A percentile compares a stretch with the other conserved stretches of the same genome.
Evolutionary conservation across 2,797 vertebrate species (phyloP).

Genomic region (Syngnathus rostellatus): DNA sequence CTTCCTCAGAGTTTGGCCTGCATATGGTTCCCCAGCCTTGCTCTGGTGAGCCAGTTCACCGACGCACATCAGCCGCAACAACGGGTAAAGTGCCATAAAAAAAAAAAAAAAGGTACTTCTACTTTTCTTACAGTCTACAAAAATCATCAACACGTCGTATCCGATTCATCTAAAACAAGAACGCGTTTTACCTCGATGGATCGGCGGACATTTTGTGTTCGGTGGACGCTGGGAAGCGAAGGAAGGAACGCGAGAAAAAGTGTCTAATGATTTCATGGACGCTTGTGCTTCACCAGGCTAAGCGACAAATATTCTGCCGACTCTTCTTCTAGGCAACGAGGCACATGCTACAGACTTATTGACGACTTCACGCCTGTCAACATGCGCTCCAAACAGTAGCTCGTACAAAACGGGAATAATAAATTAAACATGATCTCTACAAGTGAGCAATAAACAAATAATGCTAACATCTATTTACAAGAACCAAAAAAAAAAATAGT

Average conservation of each 20-base stretch:
- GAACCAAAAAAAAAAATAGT: slow-evolving; percentile 36
- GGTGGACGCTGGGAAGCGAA: not conserved
- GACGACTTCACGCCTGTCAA: slow-evolving; percentile 20
- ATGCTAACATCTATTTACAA: slow-evolving; percentile 70
- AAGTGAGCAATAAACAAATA: slow-evolving; percentile 64
- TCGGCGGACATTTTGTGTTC: not conserved
- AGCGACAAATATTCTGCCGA: not conserved
- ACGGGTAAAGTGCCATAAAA: slow-evolving; percentile 65
- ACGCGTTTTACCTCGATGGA: not conserved
- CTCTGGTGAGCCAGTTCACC: not conserved
- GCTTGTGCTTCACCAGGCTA: not conserved
- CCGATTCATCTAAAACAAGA: not conserved
- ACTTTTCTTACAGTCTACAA: slow-evolving; percentile 37
- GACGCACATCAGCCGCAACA: slow-evolving; percentile 11
- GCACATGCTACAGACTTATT: not conserved
- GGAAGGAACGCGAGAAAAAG: not conserved
- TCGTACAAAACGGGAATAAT: slow-evolving; percentile 63
- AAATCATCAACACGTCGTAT: not conserved
- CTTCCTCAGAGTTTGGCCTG: not conserved
- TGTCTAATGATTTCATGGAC: not conserved
- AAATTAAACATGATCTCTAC: slow-evolving; percentile 68
- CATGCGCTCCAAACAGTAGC: slow-evolving; percentile 68
- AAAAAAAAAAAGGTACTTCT: slow-evolving; percentile 28
- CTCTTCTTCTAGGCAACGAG: slow-evolving; percentile 1
- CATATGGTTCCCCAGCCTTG: not conserved